Evolutionary conservation across 2,113 vertebrate species (phyloP).

Genomic region (Xiphophorus maculatus): DNA sequence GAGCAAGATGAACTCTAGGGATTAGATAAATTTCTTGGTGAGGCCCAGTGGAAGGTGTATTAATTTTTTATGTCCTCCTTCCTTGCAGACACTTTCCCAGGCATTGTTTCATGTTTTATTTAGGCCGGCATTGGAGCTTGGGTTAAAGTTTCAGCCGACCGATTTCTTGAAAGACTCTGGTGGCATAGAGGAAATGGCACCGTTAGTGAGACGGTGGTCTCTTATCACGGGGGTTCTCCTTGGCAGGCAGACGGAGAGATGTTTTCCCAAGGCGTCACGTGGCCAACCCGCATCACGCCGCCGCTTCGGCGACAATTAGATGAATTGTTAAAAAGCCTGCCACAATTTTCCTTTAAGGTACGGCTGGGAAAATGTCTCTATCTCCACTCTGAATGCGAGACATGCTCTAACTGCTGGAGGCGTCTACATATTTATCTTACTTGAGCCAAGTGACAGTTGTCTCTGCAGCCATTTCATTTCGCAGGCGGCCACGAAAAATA

Average conservation of each 20-base stretch:
- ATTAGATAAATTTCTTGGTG: conserved; percentile 76
- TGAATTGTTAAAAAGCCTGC: neutral
- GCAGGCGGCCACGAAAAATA: conserved; percentile 47
- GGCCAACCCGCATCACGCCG: neutral
- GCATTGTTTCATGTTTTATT: conserved; percentile 84
- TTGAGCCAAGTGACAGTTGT: conserved; percentile 80
- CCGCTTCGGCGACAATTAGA: conserved; percentile 9
- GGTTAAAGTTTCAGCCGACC: conserved; percentile 77
- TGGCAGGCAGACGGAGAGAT: accelerated
- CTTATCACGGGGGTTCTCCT: neutral
- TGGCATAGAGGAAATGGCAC: conserved; percentile 63
- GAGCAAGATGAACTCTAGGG: conserved; percentile 70
- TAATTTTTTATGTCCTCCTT: conserved; percentile 77
- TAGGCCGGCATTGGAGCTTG: conserved; percentile 64
- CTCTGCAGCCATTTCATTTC: conserved; percentile 77
- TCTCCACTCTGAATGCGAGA: conserved; percentile 48
- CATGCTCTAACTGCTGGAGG: conserved; percentile 57
- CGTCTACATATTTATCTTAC: conserved; percentile 79
- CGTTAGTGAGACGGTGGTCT: too few species aligned
- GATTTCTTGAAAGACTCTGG: conserved; percentile 53
- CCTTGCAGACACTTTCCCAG: conserved; percentile 72
- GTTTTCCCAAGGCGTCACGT: conserved; percentile 9
- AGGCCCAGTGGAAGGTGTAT: conserved; percentile 67
- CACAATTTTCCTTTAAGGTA: conserved; percentile 17
- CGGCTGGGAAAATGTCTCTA: neutral